phyloP scores from a whole-genome alignment of 2,888 invertebrate species.

The Rhamnusium bicolor region DNA sequence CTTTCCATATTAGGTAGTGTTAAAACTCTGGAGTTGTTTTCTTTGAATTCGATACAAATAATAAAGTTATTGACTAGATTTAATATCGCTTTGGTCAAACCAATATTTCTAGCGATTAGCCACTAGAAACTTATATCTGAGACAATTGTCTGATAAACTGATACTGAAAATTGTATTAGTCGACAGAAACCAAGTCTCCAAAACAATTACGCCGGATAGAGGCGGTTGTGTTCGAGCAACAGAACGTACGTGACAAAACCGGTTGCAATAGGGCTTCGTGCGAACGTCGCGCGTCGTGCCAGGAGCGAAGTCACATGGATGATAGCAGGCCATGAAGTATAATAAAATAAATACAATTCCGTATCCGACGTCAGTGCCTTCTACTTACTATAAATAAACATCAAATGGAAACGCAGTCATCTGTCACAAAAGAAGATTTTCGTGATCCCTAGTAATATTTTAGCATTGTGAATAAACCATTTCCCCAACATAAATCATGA shows the following conservation, averaged over 20 bases:
- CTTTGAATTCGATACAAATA: too few relatives aligned
- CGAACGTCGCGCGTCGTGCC: not conserved
- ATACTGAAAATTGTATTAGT: slow-evolving; percentile 29
- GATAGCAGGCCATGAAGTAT: slow-evolving; percentile 3
- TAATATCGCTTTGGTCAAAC: slow-evolving; percentile 20
- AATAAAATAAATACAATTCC: slow-evolving; percentile 9
- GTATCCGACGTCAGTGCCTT: not conserved
- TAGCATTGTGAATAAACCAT: slow-evolving; percentile 16
- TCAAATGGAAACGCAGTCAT: not conserved
- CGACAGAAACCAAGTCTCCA: not conserved
- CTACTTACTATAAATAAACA: slow-evolving; percentile 15
- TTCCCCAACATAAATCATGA: slow-evolving; percentile 21
- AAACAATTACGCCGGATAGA: slow-evolving; percentile 28
- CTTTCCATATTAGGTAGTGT: too few relatives aligned
- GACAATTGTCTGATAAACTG: slow-evolving; percentile 11
- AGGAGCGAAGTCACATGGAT: slow-evolving; percentile 8
- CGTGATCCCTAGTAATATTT: slow-evolving; percentile 25
- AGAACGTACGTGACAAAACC: slow-evolving; percentile 23
- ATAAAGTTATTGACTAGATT: slow-evolving; percentile 12
- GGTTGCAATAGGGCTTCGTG: slow-evolving; percentile 8
- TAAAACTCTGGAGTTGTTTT: too few relatives aligned
- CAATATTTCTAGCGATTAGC: not conserved
- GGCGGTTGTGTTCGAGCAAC: slow-evolving; percentile 1
- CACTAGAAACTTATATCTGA: not conserved
- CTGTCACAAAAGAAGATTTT: slow-evolving; percentile 1